phyloP scores from a whole-genome alignment of 2,113 vertebrate species.

The Sinosuthora webbiana region DNA sequence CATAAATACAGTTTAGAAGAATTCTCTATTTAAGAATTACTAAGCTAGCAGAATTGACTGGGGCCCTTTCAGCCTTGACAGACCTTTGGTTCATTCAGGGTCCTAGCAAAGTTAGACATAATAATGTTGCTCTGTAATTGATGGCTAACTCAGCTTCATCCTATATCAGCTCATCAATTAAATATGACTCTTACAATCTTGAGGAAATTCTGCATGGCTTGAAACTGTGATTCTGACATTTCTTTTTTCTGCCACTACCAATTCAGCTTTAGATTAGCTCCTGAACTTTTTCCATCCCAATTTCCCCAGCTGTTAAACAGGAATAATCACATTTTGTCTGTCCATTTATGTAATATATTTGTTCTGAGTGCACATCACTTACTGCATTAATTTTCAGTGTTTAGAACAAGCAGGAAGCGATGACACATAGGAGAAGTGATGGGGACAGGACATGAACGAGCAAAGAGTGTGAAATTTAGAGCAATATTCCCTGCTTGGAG shows the following conservation, averaged over 20 bases:
- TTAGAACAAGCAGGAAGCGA: not conserved
- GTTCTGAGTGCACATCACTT: not conserved
- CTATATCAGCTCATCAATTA: constrained; percentile 1
- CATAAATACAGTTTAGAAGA: constrained; percentile 6
- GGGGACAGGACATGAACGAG: accelerated
- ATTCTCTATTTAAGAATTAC: constrained; percentile 9
- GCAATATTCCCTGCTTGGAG: not conserved
- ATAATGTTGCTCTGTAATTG: constrained; percentile 12
- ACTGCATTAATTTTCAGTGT: not conserved
- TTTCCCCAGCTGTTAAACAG: not conserved
- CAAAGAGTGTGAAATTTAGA: not conserved
- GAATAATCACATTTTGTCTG: not conserved
- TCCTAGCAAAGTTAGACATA: not conserved
- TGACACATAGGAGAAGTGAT: not conserved
- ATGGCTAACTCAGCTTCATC: not conserved
- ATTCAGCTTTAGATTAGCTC: not conserved
- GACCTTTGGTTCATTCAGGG: not conserved
- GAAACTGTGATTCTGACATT: not conserved
- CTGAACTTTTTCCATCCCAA: not conserved
- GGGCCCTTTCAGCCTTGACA: not conserved
- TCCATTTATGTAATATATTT: not conserved
- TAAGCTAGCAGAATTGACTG: not conserved
- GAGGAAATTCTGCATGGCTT: not conserved
- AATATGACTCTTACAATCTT: not conserved
- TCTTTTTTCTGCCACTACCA: not conserved